A percentile compares a stretch with the other conserved stretches of the same genome.
Conservation (phyloP, 2,888 invertebrate species). For the Cinara cedri region DNA sequence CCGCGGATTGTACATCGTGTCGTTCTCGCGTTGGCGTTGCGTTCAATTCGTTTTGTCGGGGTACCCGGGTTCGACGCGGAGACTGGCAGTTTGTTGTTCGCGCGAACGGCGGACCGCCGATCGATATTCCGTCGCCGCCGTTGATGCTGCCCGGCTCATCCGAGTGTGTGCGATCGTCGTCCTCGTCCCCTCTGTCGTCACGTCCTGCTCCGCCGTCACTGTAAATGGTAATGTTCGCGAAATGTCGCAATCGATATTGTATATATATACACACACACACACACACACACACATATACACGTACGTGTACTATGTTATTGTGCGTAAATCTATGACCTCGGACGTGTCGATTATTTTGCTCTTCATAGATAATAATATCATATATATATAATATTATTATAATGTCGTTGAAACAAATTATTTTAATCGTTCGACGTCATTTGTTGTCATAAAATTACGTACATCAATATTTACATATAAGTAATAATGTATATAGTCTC, state of each 20-base stretch:
- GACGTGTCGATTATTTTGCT: background rate
- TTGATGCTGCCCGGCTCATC: slow-evolving; percentile 33
- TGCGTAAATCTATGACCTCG: background rate
- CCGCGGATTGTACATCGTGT: background rate
- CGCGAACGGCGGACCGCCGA: background rate
- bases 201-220: background rate
- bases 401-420: no score
- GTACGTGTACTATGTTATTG: background rate
- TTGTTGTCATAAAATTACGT: no score
- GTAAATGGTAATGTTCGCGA: slow-evolving; percentile 48
- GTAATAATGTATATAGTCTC: no score
- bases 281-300: no score
- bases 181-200: slow-evolving; percentile 10
- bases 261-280: no score
- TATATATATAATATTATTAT: no score
- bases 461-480: no score
- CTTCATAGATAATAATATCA: background rate
- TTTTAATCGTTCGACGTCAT: no score
- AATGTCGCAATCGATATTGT: slow-evolving; percentile 22
- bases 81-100: no score
- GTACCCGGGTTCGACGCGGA: background rate
- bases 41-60: background rate
- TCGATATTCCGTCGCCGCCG: background rate
- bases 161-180: background rate
- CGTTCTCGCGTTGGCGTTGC: no score